Percentiles rank a stretch among this genome's conserved stretches.
phyloP scores from a whole-genome alignment of 2,797 vertebrate genomes.

The Carduelis carduelis region DNA sequence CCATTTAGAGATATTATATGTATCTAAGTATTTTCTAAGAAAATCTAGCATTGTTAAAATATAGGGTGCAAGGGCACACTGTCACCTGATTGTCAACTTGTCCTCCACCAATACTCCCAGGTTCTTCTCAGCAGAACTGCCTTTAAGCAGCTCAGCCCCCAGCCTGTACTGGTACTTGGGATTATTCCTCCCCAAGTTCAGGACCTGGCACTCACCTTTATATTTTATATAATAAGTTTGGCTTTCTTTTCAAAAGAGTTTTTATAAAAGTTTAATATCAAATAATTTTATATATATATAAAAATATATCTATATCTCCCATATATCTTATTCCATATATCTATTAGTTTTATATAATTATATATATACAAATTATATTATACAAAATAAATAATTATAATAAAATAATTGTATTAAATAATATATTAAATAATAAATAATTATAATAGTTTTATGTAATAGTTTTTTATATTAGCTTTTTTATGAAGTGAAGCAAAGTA shows the following conservation, averaged over 20 bases:
- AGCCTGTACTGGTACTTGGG: not conserved
- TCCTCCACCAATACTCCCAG: not conserved
- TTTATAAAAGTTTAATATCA: not conserved
- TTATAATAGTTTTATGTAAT: not conserved
- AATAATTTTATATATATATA: not conserved
- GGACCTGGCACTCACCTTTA: not conserved
- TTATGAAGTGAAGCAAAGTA: not conserved
- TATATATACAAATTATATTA: no score
- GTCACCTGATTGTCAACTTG: not conserved
- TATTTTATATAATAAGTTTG: not conserved
- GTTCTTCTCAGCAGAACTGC: not conserved
- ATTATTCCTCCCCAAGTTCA: accelerated
- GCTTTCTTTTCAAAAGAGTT: not conserved
- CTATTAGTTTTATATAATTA: not conserved
- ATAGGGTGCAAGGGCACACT: not conserved
- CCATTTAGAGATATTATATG: not conserved
- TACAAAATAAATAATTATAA: not conserved
- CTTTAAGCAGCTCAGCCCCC: not conserved
- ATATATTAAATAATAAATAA: not conserved
- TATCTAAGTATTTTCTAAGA: not conserved
- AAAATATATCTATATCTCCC: not conserved
- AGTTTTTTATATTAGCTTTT: not conserved
- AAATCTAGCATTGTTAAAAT: not conserved
- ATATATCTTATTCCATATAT: not conserved
- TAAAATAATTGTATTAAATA: not conserved